Evolutionary conservation across 2,888 invertebrate species (phyloP), one percentile per base, ranked within the genome.

Genomic region (Hemicrepidius hirtus): DNA sequence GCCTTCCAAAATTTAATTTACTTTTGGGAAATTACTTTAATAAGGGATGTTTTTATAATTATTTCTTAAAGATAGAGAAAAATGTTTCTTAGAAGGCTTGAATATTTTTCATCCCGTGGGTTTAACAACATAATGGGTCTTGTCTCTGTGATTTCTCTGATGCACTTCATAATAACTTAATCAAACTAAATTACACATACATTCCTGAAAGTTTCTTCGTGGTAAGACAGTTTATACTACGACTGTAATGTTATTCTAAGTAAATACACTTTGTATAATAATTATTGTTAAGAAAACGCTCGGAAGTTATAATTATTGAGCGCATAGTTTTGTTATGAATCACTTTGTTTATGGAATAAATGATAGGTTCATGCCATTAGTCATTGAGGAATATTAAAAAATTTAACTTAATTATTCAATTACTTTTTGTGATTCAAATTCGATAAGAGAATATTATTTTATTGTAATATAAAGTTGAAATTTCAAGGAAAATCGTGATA

Each of bases 291-390:
- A 1, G 20, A 20, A 49, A 3, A 49, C 49, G 20, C 16, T 4
- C 9, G 46, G 10, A 3, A 18, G 7, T 49, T 20, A 55, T 55
- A 16, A 32, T 32, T 35, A 55, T n/a, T 55, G n/a, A 35, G 32
- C 12, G 10, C 49, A 55, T 55, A 7, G 35, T 18, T 55, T 28
- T 55, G 16, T 24, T 3, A 35, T 55, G 55, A 55, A 55, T 55
- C 55, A 55, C 24, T 55, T 55, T 55, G 55, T 55, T 55, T 55
- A 55, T 55, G 12, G 44, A 18, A 44, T 44, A 44, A 44, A 9
- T 18, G 18, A 44, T 44, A 40, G 40, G 1, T 40, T 40, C 6
- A 6, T 13, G 1, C 6, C n/a, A 40, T 40, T 40, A 32, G 4
- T 32, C 32, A 32, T 9, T 9, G 9, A 9, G 7, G 32, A n/a